A percentile compares a stretch with the other conserved stretches of the same genome.
Conservation (phyloP, 2,797 vertebrate genomes). For the Mormyrus hasselquistii region DNA sequence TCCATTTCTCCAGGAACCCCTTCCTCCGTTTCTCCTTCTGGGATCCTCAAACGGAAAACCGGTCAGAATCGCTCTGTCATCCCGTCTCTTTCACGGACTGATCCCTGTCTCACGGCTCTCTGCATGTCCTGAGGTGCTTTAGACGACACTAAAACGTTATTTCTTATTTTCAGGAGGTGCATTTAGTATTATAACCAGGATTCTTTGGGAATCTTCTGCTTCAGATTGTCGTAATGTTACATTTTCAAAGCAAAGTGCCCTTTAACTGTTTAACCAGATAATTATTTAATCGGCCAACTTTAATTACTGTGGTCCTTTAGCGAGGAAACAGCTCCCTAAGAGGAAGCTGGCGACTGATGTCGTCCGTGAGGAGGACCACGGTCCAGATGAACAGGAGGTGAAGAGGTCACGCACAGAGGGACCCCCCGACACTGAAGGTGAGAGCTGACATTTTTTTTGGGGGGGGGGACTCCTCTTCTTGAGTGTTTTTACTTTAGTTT, state of each 20-base stretch:
- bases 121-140: not conserved
- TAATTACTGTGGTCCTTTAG: constrained; percentile 43
- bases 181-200: not conserved
- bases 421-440: constrained; percentile 48
- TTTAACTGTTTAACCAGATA: not conserved
- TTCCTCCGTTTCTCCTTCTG: constrained; percentile 50
- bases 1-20: constrained; percentile 49
- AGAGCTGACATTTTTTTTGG: not conserved
- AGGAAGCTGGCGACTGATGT: constrained; percentile 60
- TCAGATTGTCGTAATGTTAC: not conserved
- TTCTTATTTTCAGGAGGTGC: not conserved
- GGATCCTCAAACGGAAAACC: constrained; percentile 71
- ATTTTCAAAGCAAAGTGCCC: not conserved
- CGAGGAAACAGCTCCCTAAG: constrained; percentile 80
- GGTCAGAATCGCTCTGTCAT: constrained; percentile 51
- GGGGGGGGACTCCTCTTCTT: constrained; percentile 37
- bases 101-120: not conserved
- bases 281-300: not conserved
- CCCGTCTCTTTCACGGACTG: not conserved
- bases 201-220: not conserved
- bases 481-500: constrained; percentile 23
- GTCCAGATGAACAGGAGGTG: constrained; percentile 12
- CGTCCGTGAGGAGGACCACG: constrained; percentile 32
- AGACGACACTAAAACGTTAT: not conserved
- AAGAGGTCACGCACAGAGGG: constrained; percentile 26